phyloP scores from a whole-genome alignment of 2,888 invertebrate species.

The Nephrotoma flavescens region DNA sequence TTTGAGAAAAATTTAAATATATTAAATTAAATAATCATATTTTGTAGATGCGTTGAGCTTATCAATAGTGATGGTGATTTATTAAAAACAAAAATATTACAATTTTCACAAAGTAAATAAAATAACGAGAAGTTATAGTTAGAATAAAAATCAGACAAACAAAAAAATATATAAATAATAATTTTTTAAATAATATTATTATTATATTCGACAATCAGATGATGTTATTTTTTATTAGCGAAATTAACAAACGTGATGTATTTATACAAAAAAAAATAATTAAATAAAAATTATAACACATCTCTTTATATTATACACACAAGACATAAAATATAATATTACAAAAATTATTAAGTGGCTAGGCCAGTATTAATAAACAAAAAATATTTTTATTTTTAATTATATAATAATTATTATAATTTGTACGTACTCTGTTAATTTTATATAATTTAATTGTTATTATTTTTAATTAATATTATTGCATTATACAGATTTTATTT shows the following conservation, averaged over 20 bases:
- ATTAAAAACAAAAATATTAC: not conserved
- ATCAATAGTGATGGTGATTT: conserved; percentile 3
- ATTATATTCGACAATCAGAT: not conserved
- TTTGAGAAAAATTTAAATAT: not conserved
- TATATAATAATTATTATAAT: not conserved
- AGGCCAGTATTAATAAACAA: not conserved
- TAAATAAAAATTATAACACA: not conserved
- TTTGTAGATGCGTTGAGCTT: conserved; percentile 6
- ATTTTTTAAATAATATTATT: not conserved
- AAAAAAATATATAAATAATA: not conserved
- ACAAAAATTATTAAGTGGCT: not conserved
- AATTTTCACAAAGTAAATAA: not conserved
- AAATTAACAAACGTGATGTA: not conserved
- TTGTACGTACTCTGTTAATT: not conserved
- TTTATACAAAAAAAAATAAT: not conserved
- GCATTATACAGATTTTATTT: not conserved
- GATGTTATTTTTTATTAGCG: not conserved
- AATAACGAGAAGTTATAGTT: not conserved
- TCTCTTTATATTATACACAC: not conserved
- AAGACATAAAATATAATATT: not conserved
- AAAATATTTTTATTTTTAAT: not conserved
- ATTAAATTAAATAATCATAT: conserved; percentile 1
- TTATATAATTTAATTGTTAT: not conserved
- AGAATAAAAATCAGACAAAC: not conserved
- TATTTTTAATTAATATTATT: not conserved